phyloP scores from a whole-genome alignment of 2,888 invertebrate genomes.

The Allygus modestus region DNA sequence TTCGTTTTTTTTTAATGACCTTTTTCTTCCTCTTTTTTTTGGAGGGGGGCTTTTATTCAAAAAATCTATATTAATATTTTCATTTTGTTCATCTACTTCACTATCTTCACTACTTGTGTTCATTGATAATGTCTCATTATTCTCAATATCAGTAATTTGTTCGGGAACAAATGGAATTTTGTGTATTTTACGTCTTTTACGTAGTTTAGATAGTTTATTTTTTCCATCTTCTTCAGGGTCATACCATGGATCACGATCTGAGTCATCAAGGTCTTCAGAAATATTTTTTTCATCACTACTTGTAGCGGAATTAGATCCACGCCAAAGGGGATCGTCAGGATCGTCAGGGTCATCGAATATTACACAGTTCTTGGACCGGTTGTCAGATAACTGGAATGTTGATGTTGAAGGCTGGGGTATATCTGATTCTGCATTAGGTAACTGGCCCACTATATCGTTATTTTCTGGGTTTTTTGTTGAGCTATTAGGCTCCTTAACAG shows the following conservation, averaged over 20 bases:
- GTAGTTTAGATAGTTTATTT: background rate
- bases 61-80: slow-evolving; percentile 47
- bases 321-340: slow-evolving; percentile 20
- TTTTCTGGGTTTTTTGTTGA: background rate
- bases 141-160: too few relatives aligned
- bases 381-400: background rate
- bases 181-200: slow-evolving; percentile 28
- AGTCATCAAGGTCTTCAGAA: background rate
- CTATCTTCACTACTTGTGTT: slow-evolving; percentile 23
- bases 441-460: background rate
- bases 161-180: too few relatives aligned
- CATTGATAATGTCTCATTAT: background rate
- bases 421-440: background rate
- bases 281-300: background rate
- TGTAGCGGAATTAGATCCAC: slow-evolving; percentile 18
- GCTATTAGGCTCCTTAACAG: slow-evolving; percentile 3
- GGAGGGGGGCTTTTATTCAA: background rate
- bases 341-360: background rate
- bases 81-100: slow-evolving; percentile 20
- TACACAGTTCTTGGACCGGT: background rate
- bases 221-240: slow-evolving; percentile 10
- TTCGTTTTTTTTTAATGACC: slow-evolving; percentile 29
- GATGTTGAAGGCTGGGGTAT: background rate
- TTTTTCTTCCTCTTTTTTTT: slow-evolving; percentile 46
- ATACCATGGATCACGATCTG: slow-evolving; percentile 38